phyloP scores from a whole-genome alignment of 2,113 vertebrate genomes.

The Elanus axillaris region DNA sequence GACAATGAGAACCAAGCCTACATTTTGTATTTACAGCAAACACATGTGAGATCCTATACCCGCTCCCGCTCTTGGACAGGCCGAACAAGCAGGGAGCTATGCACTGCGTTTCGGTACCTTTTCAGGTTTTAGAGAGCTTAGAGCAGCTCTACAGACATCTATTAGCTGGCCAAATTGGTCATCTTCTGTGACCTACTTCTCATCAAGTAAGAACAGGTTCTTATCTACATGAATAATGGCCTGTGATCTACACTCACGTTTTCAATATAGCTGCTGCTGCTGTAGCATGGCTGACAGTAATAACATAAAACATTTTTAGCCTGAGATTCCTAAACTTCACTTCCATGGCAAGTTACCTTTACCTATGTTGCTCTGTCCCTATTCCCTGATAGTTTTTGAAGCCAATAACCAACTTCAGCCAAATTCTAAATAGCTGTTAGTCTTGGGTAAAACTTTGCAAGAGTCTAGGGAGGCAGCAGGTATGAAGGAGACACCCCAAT shows the following conservation, averaged over 20 bases:
- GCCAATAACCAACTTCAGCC: neutral
- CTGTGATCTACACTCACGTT: rapidly evolving
- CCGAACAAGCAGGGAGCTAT: rapidly evolving
- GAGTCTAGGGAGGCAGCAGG: rapidly evolving
- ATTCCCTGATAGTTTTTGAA: neutral
- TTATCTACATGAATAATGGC: rapidly evolving
- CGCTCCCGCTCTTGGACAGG: rapidly evolving
- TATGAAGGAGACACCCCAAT: neutral
- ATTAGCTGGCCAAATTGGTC: neutral
- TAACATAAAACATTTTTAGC: neutral
- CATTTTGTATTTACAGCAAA: neutral
- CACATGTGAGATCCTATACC: rapidly evolving
- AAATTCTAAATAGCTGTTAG: neutral
- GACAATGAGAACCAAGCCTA: rapidly evolving
- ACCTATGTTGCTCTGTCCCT: neutral
- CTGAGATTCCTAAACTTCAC: neutral
- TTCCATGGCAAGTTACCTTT: neutral
- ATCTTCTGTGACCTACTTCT: neutral
- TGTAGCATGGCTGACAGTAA: neutral
- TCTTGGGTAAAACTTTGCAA: neutral
- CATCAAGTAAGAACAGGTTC: neutral
- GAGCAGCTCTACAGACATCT: neutral
- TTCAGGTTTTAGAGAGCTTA: neutral
- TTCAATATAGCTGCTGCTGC: neutral
- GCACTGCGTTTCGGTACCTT: rapidly evolving